Conservation (phyloP, 2,888 invertebrate species). For the Thymelicus lineola region DNA sequence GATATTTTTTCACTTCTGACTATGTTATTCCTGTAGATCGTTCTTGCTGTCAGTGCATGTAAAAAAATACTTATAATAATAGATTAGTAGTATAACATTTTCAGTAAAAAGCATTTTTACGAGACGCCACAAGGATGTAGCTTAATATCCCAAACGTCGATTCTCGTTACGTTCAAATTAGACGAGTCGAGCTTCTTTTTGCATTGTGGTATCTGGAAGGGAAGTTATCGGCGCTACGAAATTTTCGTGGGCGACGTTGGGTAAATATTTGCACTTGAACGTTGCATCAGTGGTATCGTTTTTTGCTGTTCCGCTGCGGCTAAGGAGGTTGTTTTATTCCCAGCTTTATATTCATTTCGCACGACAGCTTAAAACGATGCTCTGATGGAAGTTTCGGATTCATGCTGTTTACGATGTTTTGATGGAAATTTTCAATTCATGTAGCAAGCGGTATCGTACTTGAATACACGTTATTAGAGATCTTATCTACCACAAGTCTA, state of each 20-base stretch:
- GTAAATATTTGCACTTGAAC: conserved; percentile 78
- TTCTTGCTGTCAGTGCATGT: too few relatives aligned
- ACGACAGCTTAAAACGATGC: conserved; percentile 35
- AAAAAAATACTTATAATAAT: too few relatives aligned
- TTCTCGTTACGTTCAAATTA: conserved; percentile 34
- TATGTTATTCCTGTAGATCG: too few relatives aligned
- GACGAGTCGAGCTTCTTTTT: conserved; percentile 57
- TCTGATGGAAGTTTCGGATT: conserved; percentile 37
- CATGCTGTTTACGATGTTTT: conserved; percentile 39
- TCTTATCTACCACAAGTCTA: conserved; percentile 13
- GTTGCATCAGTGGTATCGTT: conserved; percentile 66
- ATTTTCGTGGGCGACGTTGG: conserved; percentile 68
- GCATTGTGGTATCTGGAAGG: conserved; percentile 59
- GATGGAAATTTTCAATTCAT: conserved; percentile 40
- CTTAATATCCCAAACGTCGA: conserved; percentile 21
- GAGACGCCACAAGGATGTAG: conserved; percentile 10
- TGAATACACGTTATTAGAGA: conserved; percentile 14
- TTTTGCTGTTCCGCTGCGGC: conserved; percentile 65
- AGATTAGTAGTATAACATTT: neutral
- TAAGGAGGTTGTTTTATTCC: conserved; percentile 53
- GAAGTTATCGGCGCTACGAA: conserved; percentile 70
- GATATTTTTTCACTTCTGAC: too few relatives aligned
- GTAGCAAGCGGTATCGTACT: conserved; percentile 22
- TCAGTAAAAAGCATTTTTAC: neutral
- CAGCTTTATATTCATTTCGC: conserved; percentile 38